These are phyloP conservation scores for Turritopsis dohrnii DNA, from an alignment of 30 jellyfish, hydroid and myxozoan genomes.

Conservation along the genomic window DNA sequence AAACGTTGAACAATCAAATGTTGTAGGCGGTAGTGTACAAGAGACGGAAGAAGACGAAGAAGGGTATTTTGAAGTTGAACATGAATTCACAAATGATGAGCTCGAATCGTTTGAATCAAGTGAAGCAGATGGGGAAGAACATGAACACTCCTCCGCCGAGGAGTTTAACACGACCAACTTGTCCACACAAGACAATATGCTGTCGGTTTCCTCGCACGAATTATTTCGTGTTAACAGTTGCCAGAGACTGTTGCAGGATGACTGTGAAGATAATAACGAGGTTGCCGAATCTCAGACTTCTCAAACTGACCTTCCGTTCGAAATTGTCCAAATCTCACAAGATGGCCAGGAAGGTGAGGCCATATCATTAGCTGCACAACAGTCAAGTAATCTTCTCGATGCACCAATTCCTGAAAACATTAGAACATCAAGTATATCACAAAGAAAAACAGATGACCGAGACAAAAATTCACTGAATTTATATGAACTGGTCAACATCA, in stretches of 20 bases:
- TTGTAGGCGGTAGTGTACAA: not conserved
- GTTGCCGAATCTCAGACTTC: not conserved
- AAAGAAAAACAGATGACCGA: conserved; percentile 4
- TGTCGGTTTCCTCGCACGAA: conserved; percentile 15
- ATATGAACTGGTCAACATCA: conserved; percentile 2
- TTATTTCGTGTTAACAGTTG: conserved; percentile 34
- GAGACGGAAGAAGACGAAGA: conserved; percentile 41
- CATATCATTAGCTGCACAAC: not conserved
- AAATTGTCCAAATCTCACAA: not conserved
- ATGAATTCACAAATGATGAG: conserved; percentile 59
- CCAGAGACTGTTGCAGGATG: conserved; percentile 26
- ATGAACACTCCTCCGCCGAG: not conserved
- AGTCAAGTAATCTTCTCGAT: not conserved
- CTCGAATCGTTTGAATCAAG: conserved; percentile 20
- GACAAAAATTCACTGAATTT: not conserved
- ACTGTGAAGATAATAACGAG: not conserved
- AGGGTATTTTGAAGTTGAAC: conserved; percentile 77
- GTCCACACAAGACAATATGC: not conserved
- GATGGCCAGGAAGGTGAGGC: not conserved
- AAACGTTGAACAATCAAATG: not conserved
- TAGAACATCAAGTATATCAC: conserved; percentile 2
- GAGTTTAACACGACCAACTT: not conserved
- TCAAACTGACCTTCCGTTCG: not conserved
- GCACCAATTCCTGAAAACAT: not conserved
- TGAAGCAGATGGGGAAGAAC: conserved; percentile 24